Evolutionary conservation across 2,797 vertebrate genomes (phyloP), one percentile per base, ranked within the genome.

Genomic region (Enteromius radiatus): DNA sequence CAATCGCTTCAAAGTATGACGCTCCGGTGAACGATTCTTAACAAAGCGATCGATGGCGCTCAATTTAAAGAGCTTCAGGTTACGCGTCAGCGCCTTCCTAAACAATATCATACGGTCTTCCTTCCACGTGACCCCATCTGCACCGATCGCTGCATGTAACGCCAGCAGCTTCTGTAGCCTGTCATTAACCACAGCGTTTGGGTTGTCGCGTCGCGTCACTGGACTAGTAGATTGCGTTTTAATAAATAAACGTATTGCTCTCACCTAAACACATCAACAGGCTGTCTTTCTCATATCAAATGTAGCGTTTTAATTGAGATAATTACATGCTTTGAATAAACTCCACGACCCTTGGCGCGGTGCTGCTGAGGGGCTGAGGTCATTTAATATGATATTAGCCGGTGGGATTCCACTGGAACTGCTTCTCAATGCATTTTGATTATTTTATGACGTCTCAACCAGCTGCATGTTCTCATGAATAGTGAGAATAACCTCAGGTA

Each of bases 381-480:
- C 88, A 86, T 85, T 85, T 19, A 36, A 38, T 56, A 59, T 69
- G 87, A 52, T 87, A 88, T 82, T 67, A 92, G 91, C 90, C 92
- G 89, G 89, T 84, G 91, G 86, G 91, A 92, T 93, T 88, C 91
- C 89, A 88, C 26, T 8, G 26, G 59, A 31, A 31, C 26, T 31
- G 1, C 28, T 63, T 31, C 61, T 63, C 28, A 63, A 17, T 31
- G 28, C 0, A 17, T 73, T 73, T 28, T 36, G 10, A n/a, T 73
- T 12, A 3, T 36, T 36, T 52, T 28, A 36, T 8, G 28, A n/a
- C 47, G 10, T 63, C 28, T 63, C 15, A 31, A 17, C 6, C 19
- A 52, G 17, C 31, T 33, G 23, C 8, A 31, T 71, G 17, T 71
- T 31, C 26, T 71, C 43, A 19, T 52, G 26, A 31, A 45, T 45